phyloP scores from a whole-genome alignment of 2,113 vertebrate genomes.

The Perca fluviatilis region DNA sequence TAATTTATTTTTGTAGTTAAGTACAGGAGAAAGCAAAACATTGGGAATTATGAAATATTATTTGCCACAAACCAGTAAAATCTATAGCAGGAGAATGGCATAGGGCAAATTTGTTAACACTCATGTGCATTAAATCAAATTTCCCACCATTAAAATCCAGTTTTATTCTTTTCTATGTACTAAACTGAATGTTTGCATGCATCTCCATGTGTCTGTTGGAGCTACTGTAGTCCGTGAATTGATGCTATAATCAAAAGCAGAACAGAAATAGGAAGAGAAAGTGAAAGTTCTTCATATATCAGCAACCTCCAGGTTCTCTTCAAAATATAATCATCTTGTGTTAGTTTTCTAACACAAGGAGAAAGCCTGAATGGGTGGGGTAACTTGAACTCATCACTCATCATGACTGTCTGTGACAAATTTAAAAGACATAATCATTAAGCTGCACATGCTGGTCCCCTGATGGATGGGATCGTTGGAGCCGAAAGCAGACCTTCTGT shows the following conservation, averaged over 20 bases:
- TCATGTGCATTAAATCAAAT: neutral
- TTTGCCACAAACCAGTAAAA: neutral
- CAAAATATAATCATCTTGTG: constrained; percentile 30
- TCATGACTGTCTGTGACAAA: constrained; percentile 33
- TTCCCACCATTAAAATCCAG: neutral
- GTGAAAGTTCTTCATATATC: neutral
- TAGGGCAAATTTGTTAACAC: neutral
- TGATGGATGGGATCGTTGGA: constrained; percentile 56
- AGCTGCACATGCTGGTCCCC: constrained; percentile 17
- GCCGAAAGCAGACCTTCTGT: constrained; percentile 36
- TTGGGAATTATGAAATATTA: neutral
- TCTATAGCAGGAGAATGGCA: too few species aligned
- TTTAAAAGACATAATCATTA: constrained; percentile 70
- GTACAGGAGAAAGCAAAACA: neutral
- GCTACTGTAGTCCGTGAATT: neutral
- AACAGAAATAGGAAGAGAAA: neutral
- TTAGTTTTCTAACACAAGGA: neutral
- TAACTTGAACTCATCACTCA: constrained; percentile 28
- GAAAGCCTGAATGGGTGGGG: neutral
- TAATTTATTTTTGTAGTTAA: neutral
- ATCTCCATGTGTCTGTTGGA: neutral
- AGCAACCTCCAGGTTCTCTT: neutral
- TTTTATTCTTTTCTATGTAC: neutral
- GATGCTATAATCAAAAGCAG: constrained; percentile 24
- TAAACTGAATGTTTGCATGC: neutral